Conservation (phyloP, 2,797 vertebrate species). For the Xenops minutus region DNA sequence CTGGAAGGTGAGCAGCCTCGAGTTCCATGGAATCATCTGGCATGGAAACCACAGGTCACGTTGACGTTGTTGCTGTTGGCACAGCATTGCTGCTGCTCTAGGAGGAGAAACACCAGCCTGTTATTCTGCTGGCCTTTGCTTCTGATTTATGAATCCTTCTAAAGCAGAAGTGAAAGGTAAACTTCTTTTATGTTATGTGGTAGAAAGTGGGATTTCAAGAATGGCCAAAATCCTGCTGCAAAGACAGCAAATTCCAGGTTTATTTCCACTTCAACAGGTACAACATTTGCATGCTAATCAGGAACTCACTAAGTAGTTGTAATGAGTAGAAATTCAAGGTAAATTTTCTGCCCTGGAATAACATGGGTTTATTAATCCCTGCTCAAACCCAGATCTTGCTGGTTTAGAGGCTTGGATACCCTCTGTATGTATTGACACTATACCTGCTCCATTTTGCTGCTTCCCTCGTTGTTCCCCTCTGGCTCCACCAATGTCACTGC, state of each 20-base stretch:
- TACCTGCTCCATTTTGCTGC: background rate
- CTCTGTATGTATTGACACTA: background rate
- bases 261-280: background rate
- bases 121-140: slow-evolving; percentile 26
- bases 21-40: background rate
- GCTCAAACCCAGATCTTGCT: background rate
- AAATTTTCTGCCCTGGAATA: background rate
- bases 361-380: background rate
- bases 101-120: slow-evolving; percentile 6
- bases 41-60: background rate
- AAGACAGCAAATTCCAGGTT: background rate
- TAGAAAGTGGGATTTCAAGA: background rate
- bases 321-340: background rate
- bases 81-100: background rate
- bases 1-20: background rate
- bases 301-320: background rate
- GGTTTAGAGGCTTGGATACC: background rate
- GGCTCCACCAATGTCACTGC: background rate
- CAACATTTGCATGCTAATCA: background rate
- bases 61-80: slow-evolving; percentile 22
- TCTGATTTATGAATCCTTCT: slow-evolving; percentile 7
- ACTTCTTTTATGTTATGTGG: background rate
- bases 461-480: background rate
- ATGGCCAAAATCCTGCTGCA: background rate
- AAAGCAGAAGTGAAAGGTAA: background rate